These are phyloP conservation scores for Muraenolepis orangiensis DNA, from an alignment of 2,797 vertebrate species.

Conservation along the genomic window DNA sequence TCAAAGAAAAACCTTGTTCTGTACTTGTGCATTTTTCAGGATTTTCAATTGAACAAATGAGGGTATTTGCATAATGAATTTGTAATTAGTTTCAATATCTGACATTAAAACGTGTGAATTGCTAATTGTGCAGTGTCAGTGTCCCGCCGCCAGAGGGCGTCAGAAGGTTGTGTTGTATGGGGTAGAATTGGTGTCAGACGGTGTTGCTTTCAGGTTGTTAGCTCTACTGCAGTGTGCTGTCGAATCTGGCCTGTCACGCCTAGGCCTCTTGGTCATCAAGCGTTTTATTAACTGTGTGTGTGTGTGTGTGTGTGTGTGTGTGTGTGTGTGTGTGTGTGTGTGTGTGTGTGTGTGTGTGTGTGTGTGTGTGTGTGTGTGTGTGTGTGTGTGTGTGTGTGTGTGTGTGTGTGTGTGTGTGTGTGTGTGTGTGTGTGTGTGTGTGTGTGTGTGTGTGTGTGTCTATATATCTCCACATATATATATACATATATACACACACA, in stretches of 20 bases:
- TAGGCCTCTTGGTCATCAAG: constrained; percentile 10
- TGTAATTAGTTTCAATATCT: constrained; percentile 70
- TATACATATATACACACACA: no score
- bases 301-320: neutral
- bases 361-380: neutral
- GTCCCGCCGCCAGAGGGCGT: constrained; percentile 48
- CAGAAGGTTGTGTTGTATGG: constrained; percentile 27
- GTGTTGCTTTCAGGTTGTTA: constrained; percentile 40
- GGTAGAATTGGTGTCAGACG: constrained; percentile 19
- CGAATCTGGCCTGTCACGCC: constrained; percentile 35
- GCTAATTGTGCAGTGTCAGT: constrained; percentile 10
- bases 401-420: no score
- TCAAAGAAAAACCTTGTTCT: constrained; percentile 39
- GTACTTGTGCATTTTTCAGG: constrained; percentile 43
- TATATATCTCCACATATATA: no score
- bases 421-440: no score
- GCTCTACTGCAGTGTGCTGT: constrained; percentile 20
- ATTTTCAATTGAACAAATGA: constrained; percentile 64
- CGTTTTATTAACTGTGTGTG: neutral
- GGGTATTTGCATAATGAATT: constrained; percentile 65
- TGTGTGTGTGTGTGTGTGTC: no score
- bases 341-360: neutral
- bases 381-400: no score
- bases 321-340: neutral
- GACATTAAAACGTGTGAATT: constrained; percentile 43